A percentile compares a stretch with the other conserved stretches of the same genome.
phyloP scores from a whole-genome alignment of 2,113 vertebrate genomes.

The Saccopteryx bilineata region DNA sequence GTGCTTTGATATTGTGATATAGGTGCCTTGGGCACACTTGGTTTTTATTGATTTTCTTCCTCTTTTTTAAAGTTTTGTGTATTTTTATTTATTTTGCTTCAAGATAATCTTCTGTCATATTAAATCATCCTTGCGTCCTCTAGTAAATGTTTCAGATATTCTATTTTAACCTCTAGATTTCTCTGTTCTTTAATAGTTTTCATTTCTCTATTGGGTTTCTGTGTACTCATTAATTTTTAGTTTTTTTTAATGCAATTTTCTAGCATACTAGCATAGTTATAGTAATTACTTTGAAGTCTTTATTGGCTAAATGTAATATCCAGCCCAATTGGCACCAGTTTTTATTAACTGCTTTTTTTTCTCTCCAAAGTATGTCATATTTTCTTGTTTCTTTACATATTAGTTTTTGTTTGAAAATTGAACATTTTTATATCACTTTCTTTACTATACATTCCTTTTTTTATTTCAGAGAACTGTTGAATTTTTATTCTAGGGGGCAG shows the following conservation, averaged over 20 bases:
- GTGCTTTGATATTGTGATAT: background rate
- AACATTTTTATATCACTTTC: background rate
- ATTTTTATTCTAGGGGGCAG: background rate
- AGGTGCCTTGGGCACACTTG: background rate
- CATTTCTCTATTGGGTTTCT: background rate
- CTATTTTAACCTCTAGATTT: background rate
- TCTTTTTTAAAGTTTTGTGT: background rate
- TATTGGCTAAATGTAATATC: background rate
- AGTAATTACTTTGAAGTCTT: background rate
- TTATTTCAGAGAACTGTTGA: background rate
- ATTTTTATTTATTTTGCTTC: slow-evolving; percentile 8
- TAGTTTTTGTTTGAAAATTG: background rate
- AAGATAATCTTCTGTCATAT: background rate
- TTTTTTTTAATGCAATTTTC: background rate
- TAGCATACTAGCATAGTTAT: background rate
- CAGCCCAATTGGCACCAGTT: background rate
- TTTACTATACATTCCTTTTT: background rate
- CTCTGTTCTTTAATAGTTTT: background rate
- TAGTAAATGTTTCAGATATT: background rate
- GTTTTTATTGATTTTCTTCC: background rate
- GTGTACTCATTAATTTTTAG: background rate
- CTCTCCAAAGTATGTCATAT: background rate
- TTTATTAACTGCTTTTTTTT: background rate
- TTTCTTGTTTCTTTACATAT: background rate
- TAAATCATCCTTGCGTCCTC: background rate